These are phyloP conservation scores for Harpalus rufipes DNA, from an alignment of 2,888 invertebrate genomes.

Conservation along the genomic window DNA sequence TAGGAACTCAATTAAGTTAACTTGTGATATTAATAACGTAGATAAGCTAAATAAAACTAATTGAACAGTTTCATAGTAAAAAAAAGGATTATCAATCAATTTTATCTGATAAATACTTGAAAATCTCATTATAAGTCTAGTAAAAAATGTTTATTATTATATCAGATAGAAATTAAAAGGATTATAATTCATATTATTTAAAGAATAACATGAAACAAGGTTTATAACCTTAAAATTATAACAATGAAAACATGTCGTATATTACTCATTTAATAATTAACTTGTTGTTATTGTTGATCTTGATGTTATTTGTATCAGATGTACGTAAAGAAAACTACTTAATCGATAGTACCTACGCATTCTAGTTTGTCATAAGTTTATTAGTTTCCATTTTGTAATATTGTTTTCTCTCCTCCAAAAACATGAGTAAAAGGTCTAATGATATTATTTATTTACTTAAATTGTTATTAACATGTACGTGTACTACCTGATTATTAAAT, in stretches of 20 bases:
- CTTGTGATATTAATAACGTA: too few species aligned
- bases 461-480: not conserved
- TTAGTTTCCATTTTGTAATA: not conserved
- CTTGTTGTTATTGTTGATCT: not conserved
- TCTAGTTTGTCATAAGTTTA: not conserved
- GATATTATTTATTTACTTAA: not conserved
- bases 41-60: too few species aligned
- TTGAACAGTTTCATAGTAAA: too few species aligned
- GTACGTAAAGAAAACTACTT: too few species aligned
- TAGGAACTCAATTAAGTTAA: too few species aligned
- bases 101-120: too few species aligned
- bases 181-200: too few species aligned
- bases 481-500: not conserved
- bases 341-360: not conserved
- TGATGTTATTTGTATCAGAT: not conserved
- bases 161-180: too few species aligned
- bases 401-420: not conserved
- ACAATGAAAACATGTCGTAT: constrained; percentile 1
- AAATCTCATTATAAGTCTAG: too few species aligned
- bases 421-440: not conserved
- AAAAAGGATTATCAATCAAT: too few species aligned
- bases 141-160: too few species aligned
- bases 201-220: not conserved
- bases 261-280: constrained; percentile 13
- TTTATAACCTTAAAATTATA: not conserved